phyloP scores from a whole-genome alignment of 2,797 vertebrate species.

The Typhlichthys subterraneus region DNA sequence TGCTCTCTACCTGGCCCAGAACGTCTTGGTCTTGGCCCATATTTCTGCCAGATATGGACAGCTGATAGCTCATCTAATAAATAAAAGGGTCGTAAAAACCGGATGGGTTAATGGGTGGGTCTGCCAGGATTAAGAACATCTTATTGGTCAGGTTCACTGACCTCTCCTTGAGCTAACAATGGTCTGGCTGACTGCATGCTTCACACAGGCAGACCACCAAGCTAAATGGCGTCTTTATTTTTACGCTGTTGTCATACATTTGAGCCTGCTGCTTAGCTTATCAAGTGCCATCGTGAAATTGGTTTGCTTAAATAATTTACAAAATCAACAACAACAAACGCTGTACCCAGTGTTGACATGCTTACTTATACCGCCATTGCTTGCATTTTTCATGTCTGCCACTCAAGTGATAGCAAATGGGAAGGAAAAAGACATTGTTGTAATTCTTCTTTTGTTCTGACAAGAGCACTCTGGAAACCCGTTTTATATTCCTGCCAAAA shows the following conservation, averaged over 20 bases:
- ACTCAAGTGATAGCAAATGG: conserved; percentile 50
- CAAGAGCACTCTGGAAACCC: conserved; percentile 65
- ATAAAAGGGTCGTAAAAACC: conserved; percentile 68
- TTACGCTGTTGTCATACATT: conserved; percentile 14
- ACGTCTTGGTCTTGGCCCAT: conserved; percentile 51
- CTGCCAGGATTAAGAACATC: conserved; percentile 67
- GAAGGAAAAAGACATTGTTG: conserved; percentile 65
- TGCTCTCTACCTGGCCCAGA: conserved; percentile 49
- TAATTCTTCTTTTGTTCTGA: conserved; percentile 69
- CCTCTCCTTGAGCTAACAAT: conserved; percentile 52
- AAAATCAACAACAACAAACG: conserved; percentile 14
- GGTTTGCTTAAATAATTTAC: conserved; percentile 53
- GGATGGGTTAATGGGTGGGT: conserved; percentile 70
- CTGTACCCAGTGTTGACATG: conserved; percentile 54
- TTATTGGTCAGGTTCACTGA: conserved; percentile 66
- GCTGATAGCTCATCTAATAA: conserved; percentile 73
- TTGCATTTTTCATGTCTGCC: conserved; percentile 50
- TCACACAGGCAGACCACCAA: conserved; percentile 23
- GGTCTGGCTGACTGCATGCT: conserved; percentile 27
- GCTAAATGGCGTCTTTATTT: conserved; percentile 10
- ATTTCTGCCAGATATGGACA: conserved; percentile 70
- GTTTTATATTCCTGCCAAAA: conserved; percentile 74
- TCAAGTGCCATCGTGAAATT: conserved; percentile 16
- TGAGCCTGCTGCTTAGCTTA: conserved; percentile 1
- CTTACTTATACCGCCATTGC: conserved; percentile 52